These are phyloP conservation scores for Harmothoe impar DNA, from an alignment of 2,888 invertebrate genomes.

Conservation along the genomic window DNA sequence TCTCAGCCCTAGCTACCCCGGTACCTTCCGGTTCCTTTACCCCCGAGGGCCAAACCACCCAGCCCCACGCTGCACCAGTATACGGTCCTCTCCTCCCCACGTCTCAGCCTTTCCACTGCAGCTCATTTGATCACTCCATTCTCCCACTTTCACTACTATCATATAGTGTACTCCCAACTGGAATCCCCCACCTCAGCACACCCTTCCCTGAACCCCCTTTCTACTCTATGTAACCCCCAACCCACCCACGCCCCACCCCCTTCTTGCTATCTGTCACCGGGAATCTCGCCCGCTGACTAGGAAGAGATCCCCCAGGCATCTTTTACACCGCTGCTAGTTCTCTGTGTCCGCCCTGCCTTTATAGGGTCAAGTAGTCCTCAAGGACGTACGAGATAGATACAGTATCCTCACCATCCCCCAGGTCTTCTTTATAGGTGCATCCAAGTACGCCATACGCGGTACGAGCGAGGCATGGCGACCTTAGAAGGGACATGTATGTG, in stretches of 20 bases:
- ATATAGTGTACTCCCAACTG: not conserved
- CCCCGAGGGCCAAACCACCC: not conserved
- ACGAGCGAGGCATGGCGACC: no score
- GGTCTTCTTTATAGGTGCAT: not conserved
- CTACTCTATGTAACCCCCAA: not conserved
- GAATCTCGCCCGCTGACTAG: conserved; percentile 2
- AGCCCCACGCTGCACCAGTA: not conserved
- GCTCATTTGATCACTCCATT: not conserved
- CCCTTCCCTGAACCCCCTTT: not conserved
- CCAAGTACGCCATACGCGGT: no score
- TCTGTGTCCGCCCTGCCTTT: not conserved
- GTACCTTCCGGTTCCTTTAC: no score
- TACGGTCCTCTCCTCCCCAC: not conserved
- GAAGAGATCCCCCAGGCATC: conserved; percentile 34
- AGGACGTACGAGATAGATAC: conserved; percentile 3
- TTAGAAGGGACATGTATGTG: no score
- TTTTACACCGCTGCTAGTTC: conserved; percentile 4
- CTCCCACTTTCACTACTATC: not conserved
- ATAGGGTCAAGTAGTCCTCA: conserved; percentile 48
- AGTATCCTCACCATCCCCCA: not conserved
- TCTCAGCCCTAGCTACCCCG: not conserved
- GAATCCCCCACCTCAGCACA: not conserved
- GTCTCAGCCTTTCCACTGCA: not conserved
- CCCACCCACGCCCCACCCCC: not conserved
- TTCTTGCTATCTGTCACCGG: conserved; percentile 26